Base-by-base conservation (phyloP, 2,113 vertebrate genomes). In the Regulus satrapa region DNA sequence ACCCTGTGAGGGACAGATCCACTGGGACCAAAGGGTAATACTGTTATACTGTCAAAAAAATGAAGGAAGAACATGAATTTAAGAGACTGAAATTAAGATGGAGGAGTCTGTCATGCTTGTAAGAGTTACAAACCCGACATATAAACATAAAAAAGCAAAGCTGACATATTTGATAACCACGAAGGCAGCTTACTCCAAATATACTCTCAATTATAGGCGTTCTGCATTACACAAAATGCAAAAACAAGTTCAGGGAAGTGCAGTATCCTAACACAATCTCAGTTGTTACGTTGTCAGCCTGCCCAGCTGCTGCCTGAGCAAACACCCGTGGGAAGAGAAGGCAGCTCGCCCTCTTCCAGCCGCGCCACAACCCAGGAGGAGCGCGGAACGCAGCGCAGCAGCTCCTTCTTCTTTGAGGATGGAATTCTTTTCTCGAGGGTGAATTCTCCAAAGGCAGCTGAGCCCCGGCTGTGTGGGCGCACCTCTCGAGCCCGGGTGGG, bases 101-200 rank as follows among this genome's bases (percentile, higher is more conserved):
- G 71, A 92, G 32, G 63, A 94, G 62, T 76, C 84, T 79, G 81
- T 79, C 71, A 69, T 11, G 58, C 58, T 83, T 69, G 20, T 32
- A 76, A 63, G 91, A 88, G 74, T 49, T 82, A 91, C 41, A 79
- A 91, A 92, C 36, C 32, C 3, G 0, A 71, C 51, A 58, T 2
- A 86, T 2, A 94, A 84, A 76, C 79, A 66, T 5, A 66, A 69
- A 85, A 85, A 88, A 92, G 75, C 85, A 73, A 71, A 84, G 78
- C 88, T 89, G 90, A 93, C 82, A 59, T 14, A 66, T 69, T 84
- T 59, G 63, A 93, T 92, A 93, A 88, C 55, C 85, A 84, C 89
- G 88, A 74, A 83, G 52, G 38, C 75, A 92, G 48, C 75, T 94
- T 88, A 85, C 85, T 90, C 74, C 79, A 94, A 92, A 93, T 43